Conservation (phyloP, 2,797 vertebrate genomes). For the Fistularia tabacaria region DNA sequence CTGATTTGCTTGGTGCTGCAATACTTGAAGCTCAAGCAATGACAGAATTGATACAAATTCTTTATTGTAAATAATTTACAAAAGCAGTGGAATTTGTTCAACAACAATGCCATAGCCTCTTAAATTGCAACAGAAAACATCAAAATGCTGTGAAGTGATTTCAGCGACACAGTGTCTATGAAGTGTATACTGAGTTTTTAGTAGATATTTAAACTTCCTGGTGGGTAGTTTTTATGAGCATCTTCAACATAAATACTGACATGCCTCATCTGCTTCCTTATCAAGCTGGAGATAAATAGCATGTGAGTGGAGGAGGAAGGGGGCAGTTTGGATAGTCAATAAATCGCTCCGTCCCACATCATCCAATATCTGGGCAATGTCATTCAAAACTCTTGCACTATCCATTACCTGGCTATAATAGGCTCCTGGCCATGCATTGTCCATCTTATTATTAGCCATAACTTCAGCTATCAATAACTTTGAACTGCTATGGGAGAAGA, state of each 20-base stretch:
- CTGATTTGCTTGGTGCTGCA: too few species aligned
- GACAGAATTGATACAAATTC: too few species aligned
- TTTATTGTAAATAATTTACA: too few species aligned
- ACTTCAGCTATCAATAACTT: constrained; percentile 82
- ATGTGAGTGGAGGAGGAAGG: constrained; percentile 18
- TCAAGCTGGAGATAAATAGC: constrained; percentile 75
- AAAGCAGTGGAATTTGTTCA: too few species aligned
- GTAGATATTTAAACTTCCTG: constrained; percentile 39
- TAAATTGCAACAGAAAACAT: constrained; percentile 3
- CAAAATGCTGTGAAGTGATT: constrained; percentile 1
- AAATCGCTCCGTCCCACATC: constrained; percentile 75
- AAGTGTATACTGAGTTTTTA: constrained; percentile 18
- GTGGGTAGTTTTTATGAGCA: constrained; percentile 70
- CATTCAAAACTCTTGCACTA: constrained; percentile 76
- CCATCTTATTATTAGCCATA: constrained; percentile 80
- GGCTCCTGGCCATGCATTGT: constrained; percentile 75
- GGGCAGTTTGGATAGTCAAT: constrained; percentile 66
- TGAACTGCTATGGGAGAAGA: constrained; percentile 51
- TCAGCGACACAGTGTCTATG: background rate
- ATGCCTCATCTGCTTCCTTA: constrained; percentile 73
- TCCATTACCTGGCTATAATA: constrained; percentile 80
- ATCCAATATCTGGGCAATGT: constrained; percentile 80
- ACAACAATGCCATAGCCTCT: too few species aligned
- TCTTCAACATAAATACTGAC: constrained; percentile 70
- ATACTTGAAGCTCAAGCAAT: too few species aligned